phyloP scores from a whole-genome alignment of 2,888 invertebrate genomes.

The Lordiphosa andalusiaca region DNA sequence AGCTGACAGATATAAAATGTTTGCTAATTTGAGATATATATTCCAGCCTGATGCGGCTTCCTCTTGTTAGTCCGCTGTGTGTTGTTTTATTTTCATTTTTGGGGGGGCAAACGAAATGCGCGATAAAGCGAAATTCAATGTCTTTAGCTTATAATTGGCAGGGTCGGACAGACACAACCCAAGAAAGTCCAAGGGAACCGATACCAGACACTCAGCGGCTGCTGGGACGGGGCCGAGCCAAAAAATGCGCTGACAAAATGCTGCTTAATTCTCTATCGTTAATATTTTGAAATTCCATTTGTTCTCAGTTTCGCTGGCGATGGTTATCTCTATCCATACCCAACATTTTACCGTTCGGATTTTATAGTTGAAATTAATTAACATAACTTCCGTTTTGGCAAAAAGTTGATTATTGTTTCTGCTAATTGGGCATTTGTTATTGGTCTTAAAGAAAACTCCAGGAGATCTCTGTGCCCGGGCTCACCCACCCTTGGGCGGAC shows the following conservation, averaged over 20 bases:
- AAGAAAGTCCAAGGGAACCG: conserved; percentile 31
- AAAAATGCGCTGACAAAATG: conserved; percentile 52
- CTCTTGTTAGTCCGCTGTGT: conserved; percentile 6
- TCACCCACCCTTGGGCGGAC: conserved; percentile 6
- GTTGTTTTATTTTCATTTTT: conserved; percentile 45
- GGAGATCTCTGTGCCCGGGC: not conserved
- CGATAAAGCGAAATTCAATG: conserved; percentile 74
- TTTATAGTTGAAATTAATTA: conserved; percentile 55
- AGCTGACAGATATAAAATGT: conserved; percentile 80
- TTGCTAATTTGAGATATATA: conserved; percentile 78
- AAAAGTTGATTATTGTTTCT: conserved; percentile 44
- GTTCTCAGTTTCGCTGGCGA: conserved; percentile 45
- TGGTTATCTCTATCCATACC: conserved; percentile 51
- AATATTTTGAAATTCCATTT: conserved; percentile 60
- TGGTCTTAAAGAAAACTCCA: conserved; percentile 6
- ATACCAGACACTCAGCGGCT: conserved; percentile 55
- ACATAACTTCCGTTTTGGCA: conserved; percentile 65
- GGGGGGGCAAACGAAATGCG: conserved; percentile 52
- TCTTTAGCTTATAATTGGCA: conserved; percentile 74
- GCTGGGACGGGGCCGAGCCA: conserved; percentile 11
- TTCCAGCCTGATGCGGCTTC: conserved; percentile 16
- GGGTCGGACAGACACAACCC: conserved; percentile 43
- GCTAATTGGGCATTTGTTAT: conserved; percentile 56
- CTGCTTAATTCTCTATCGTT: conserved; percentile 70
- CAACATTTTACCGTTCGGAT: conserved; percentile 20